Base-by-base conservation (phyloP, 2,797 vertebrate species). In the Pipistrellus pygmaeus region DNA sequence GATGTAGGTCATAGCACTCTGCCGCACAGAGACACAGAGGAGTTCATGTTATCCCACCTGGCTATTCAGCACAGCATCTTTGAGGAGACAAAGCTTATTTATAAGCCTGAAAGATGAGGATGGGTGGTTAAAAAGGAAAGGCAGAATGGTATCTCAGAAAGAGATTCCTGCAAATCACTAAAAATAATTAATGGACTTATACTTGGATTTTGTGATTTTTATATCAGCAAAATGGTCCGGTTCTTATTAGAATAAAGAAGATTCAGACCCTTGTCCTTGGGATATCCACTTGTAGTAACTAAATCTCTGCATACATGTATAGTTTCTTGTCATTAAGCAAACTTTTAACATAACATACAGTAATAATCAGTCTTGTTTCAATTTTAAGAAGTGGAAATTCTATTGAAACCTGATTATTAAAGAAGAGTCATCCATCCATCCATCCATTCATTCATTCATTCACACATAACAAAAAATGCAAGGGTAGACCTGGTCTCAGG, bases 181-280 rank as follows among this genome's bases (percentile, higher is more conserved):
- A 91, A 82, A 76, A 85, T 64, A 87, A 88, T 76, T 85, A 82
- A 80, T 60, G 75, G 41, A 76, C 48, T 81, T 80, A 78, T 6
- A 55, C 32, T 46, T 90, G 44, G 14, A 91, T 71, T 93, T 93
- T 86, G 27, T 72, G 21, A 83, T 71, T 89, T 90, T 93, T 75
- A 8, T 81, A 71, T 81, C 10, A 72, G 51, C 90, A 84, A 41
- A 92, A 85, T 87, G 25, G 64, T 81, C 75, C 76, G 30, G 17
- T 72, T 88, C 7, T 77, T 73, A 6, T 53, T 20, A 91, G 32
- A 93, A 88, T 75, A 71, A 80, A 94, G 27, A 82, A 30, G 20
- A 10, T 18, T 89, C 10, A 81, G 23, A 44, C 10, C 90, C 62
- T 77, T 71, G 35, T 60, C n/a, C 15, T 82, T 83, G 27, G n/a